Base-by-base conservation (phyloP, 2,888 invertebrate species). In the Hypena proboscidalis region DNA sequence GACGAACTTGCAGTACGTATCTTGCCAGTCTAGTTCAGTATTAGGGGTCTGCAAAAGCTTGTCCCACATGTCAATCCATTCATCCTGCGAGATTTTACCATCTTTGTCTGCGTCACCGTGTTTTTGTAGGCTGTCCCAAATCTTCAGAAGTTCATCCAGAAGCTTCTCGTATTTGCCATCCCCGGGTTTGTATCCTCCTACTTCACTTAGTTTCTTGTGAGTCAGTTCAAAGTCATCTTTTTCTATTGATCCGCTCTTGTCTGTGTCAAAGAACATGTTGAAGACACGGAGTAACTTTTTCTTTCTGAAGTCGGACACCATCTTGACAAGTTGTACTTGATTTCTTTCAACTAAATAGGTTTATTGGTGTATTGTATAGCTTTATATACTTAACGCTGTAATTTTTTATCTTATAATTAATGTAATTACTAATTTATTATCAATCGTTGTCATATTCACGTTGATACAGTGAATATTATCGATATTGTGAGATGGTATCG, bases 1-100 rank as follows among this genome's bases (percentile, higher is more conserved):
- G 93, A 97, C 96, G 80, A 97, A 96, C 74, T 95, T 94, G 93
- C 96, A 94, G 85, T 97, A 97, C 38, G 94, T 92, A 63, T 93
- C 94, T 80, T 97, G 97, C 97, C 97, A 97, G 48, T 96, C 95
- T 47, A 95, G 91, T 19, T 95, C 94, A 30, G 93, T 92, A 26
- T 93, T 92, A 0, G 96, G 95, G 67, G 95, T 94, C 80, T 95
- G 94, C 30, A 95, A 94, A 69, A 93, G 96, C 21, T 94, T 93
- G 59, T 96, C 95, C 97, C 97, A 97, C 94, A 97, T 95, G 52
- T 93, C 90, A 65, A 95, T 94, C 97, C 97, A 97, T 81, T 97
- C 97, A 5, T 97, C 96, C 30, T 95, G 93, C 50, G 96, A 95
- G 33, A 97, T 95, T 90, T 96, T 94, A 4, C 96, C 96, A 67